Conservation (phyloP, 2,113 vertebrate species). For the Parus major region DNA sequence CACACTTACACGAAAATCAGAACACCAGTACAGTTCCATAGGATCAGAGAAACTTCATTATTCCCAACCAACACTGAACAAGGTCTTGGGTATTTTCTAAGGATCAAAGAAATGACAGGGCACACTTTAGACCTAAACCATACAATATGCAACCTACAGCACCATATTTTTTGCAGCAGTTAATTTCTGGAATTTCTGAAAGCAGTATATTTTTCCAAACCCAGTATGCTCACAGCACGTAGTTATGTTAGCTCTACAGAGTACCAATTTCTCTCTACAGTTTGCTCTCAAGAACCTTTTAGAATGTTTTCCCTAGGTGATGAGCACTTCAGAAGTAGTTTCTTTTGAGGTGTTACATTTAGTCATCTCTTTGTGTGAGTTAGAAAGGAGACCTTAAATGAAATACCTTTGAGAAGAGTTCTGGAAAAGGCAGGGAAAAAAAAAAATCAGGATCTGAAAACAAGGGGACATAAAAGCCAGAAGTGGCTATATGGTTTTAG, state of each 20-base stretch:
- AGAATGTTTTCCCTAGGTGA: background rate
- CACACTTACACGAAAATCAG: background rate
- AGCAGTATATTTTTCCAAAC: background rate
- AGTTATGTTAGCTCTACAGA: background rate
- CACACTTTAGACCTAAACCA: background rate
- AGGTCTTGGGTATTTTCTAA: background rate
- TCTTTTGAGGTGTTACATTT: conserved; percentile 14
- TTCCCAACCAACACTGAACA: background rate
- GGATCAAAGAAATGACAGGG: background rate
- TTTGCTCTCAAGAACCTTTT: conserved; percentile 22
- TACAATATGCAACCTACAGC: background rate
- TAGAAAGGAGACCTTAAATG: background rate
- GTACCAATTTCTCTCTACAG: background rate
- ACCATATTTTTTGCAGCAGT: background rate
- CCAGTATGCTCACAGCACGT: background rate
- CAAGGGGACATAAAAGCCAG: background rate
- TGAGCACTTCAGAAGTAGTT: conserved; percentile 7
- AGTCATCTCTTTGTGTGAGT: background rate
- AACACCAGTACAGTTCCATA: conserved; percentile 2
- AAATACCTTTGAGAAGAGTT: conserved; percentile 3
- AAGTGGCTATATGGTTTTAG: background rate
- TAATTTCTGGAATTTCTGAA: background rate
- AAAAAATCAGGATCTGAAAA: background rate
- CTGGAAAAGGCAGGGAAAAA: background rate
- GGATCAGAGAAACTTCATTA: conserved; percentile 46